A percentile compares a stretch with the other conserved stretches of the same genome.
These are phyloP conservation scores for Lynx canadensis DNA, from an alignment of 2,113 vertebrate genomes.

Conservation along the genomic window DNA sequence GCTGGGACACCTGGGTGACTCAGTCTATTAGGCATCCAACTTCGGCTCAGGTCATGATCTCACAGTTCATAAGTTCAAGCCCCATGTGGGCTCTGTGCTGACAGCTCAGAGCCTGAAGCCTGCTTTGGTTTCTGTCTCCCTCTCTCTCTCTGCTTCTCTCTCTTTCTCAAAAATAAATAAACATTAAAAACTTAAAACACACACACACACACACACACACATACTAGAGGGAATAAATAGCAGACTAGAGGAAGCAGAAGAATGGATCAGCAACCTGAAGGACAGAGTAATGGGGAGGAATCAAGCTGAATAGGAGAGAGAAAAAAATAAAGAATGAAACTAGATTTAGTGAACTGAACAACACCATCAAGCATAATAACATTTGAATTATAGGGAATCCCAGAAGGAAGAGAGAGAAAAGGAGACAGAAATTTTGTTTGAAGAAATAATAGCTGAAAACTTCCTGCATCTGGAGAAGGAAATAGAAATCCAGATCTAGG, in stretches of 20 bases:
- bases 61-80: no score
- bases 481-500: neutral
- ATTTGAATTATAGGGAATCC: neutral
- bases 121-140: no score
- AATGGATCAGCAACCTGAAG: neutral
- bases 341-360: neutral
- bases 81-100: no score
- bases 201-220: no score
- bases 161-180: no score
- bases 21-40: no score
- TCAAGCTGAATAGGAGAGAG: neutral
- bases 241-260: neutral
- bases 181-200: no score
- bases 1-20: no score
- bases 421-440: neutral
- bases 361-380: neutral
- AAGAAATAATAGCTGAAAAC: neutral
- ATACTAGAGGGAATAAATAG: neutral
- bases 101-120: no score
- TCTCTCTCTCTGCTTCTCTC: no score
- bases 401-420: neutral
- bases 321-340: neutral
- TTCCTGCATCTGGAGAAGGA: neutral
- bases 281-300: neutral
- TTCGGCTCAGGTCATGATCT: no score